These are phyloP conservation scores for Maniola jurtina DNA, from an alignment of 1,140 invertebrate species.

Conservation along the genomic window DNA sequence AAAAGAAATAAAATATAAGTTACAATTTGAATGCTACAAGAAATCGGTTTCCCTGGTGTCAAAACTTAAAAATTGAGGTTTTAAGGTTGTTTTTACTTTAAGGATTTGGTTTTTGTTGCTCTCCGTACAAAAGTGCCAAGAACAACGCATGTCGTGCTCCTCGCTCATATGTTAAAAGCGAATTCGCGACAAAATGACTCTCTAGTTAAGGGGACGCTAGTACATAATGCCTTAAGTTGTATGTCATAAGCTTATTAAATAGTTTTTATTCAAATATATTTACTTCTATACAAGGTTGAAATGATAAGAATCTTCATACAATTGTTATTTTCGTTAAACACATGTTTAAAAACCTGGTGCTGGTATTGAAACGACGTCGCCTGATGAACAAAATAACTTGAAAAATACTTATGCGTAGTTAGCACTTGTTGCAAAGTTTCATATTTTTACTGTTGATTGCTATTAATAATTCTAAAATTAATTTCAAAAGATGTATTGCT, in stretches of 20 bases:
- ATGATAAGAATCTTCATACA: background rate
- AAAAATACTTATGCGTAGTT: background rate
- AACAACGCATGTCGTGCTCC: slow-evolving; percentile 29
- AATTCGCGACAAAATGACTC: slow-evolving; percentile 55
- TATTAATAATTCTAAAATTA: too few species aligned
- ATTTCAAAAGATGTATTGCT: too few species aligned
- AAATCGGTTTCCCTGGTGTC: background rate
- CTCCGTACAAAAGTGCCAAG: slow-evolving; percentile 16
- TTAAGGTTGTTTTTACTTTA: too few species aligned
- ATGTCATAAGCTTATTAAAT: slow-evolving; percentile 58
- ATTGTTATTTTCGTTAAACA: background rate
- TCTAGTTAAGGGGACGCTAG: slow-evolving; percentile 65
- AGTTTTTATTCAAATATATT: slow-evolving; percentile 71
- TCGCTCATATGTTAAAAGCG: slow-evolving; percentile 72
- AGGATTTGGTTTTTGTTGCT: slow-evolving; percentile 19
- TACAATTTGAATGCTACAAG: background rate
- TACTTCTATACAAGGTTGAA: slow-evolving; percentile 14
- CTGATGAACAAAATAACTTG: background rate
- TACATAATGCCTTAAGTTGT: slow-evolving; percentile 58
- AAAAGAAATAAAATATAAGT: too few species aligned
- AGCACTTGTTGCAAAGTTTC: too few species aligned
- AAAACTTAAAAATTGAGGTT: background rate
- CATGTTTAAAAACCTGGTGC: background rate
- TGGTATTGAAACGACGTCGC: background rate
- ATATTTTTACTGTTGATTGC: too few species aligned